phyloP scores from a whole-genome alignment of 1,140 invertebrate species.

The Belonocnema kinseyi region DNA sequence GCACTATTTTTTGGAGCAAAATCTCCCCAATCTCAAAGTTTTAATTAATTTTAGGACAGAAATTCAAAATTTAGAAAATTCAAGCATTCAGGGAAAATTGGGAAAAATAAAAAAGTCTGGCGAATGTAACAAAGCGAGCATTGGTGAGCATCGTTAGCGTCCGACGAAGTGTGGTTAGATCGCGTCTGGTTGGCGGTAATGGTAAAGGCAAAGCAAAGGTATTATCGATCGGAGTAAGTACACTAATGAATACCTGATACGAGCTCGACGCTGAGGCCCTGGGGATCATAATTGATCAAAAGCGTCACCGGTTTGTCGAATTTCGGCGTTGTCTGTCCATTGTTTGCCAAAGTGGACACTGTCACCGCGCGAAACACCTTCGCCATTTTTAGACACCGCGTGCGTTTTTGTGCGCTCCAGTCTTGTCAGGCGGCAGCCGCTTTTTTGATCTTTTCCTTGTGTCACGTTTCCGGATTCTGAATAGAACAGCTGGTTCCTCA shows the following conservation, averaged over 20 bases:
- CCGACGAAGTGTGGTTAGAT: slow-evolving; percentile 59
- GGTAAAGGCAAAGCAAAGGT: slow-evolving; percentile 40
- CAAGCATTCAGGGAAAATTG: too few species aligned
- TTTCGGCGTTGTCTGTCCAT: slow-evolving; percentile 80
- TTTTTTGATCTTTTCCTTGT: slow-evolving; percentile 21
- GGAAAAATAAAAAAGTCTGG: not conserved
- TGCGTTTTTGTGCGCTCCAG: slow-evolving; percentile 63
- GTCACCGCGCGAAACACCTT: slow-evolving; percentile 82
- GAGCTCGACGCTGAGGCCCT: slow-evolving; percentile 84
- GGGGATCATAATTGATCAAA: slow-evolving; percentile 85
- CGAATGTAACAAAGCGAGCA: slow-evolving; percentile 22
- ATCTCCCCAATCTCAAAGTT: not conserved
- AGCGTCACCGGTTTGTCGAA: slow-evolving; percentile 82
- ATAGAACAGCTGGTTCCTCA: not conserved
- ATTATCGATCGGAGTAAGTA: slow-evolving; percentile 54
- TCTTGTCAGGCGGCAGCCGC: slow-evolving; percentile 14
- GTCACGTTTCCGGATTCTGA: not conserved
- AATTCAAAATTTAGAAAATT: too few species aligned
- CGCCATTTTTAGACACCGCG: slow-evolving; percentile 79
- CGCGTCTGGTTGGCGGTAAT: slow-evolving; percentile 47
- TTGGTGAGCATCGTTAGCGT: slow-evolving; percentile 30
- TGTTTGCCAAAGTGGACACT: slow-evolving; percentile 82
- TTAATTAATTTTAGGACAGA: not conserved
- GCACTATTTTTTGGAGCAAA: not conserved
- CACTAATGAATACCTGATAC: slow-evolving; percentile 73